Percentiles rank a stretch among this genome's conserved stretches.
Evolutionary conservation across 2,888 invertebrate genomes (phyloP).

Genomic region (Drosophila ustulata): DNA sequence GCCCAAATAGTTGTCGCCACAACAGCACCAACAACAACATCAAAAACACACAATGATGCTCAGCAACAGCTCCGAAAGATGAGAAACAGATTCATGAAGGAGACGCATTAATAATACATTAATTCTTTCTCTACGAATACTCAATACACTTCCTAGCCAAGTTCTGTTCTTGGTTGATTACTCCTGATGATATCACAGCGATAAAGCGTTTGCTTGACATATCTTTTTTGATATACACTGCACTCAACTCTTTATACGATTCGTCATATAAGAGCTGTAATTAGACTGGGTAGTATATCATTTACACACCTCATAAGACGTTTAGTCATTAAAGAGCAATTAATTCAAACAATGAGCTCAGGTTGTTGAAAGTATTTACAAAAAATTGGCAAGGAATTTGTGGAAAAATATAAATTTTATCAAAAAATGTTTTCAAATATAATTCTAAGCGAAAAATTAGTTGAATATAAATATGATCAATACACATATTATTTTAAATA

Average conservation of each 20-base stretch:
- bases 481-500: too few relatives aligned
- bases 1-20: slow-evolving; percentile 63
- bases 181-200: neutral
- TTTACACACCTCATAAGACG: neutral
- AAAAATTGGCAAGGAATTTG: too few relatives aligned
- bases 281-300: neutral
- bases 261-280: neutral
- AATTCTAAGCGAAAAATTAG: too few relatives aligned
- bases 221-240: slow-evolving; percentile 1
- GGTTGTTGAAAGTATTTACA: neutral
- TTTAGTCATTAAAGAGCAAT: neutral
- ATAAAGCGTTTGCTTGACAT: slow-evolving; percentile 8
- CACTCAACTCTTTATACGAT: neutral
- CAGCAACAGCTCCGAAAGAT: slow-evolving; percentile 25
- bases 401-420: too few relatives aligned
- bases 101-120: neutral
- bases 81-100: slow-evolving; percentile 7
- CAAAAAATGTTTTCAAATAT: too few relatives aligned
- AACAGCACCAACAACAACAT: slow-evolving; percentile 28
- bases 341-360: neutral
- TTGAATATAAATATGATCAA: too few relatives aligned
- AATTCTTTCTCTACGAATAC: slow-evolving; percentile 13
- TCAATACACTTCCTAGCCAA: slow-evolving; percentile 29
- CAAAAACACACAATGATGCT: slow-evolving; percentile 22
- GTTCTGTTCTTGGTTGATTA: neutral